Percentiles rank a stretch among this genome's conserved stretches.
These are phyloP conservation scores for Olivierus martensii DNA, from an alignment of 1,140 invertebrate species.

Conservation along the genomic window DNA sequence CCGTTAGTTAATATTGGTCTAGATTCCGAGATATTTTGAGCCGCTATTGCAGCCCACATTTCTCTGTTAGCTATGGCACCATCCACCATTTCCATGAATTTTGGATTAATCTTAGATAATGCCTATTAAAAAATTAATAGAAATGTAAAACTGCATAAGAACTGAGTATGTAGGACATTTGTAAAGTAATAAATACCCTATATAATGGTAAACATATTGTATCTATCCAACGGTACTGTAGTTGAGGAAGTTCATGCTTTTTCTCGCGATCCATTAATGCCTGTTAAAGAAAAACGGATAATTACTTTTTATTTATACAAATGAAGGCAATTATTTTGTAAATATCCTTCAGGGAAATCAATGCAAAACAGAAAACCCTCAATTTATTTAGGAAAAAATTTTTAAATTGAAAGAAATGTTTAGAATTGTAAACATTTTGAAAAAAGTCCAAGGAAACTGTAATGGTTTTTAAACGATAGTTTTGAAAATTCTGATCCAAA, in stretches of 20 bases:
- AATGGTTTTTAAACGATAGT: no score
- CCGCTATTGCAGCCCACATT: conserved; percentile 27
- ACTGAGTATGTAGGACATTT: neutral
- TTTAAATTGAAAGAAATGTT: no score
- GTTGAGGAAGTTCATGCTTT: conserved; percentile 31
- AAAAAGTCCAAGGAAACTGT: no score
- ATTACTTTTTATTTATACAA: no score
- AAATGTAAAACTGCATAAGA: conserved; percentile 6
- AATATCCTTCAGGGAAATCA: no score
- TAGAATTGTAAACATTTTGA: no score
- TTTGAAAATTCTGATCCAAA: no score
- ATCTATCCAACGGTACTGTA: conserved; percentile 33
- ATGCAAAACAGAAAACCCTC: no score
- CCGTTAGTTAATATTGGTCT: neutral
- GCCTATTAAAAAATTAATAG: conserved; percentile 22
- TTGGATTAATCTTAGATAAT: conserved; percentile 32
- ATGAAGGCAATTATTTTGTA: no score
- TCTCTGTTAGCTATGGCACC: conserved; percentile 31
- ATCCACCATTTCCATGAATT: conserved; percentile 31
- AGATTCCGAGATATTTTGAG: neutral
- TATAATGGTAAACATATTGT: conserved; percentile 34
- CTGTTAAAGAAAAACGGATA: neutral
- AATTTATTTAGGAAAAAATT: no score
- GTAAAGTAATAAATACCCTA: conserved; percentile 21
- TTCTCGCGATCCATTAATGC: conserved; percentile 32